A percentile compares a stretch with the other conserved stretches of the same genome.
phyloP scores from a whole-genome alignment of 2,113 vertebrate genomes.

The Tylochromis polylepis region DNA sequence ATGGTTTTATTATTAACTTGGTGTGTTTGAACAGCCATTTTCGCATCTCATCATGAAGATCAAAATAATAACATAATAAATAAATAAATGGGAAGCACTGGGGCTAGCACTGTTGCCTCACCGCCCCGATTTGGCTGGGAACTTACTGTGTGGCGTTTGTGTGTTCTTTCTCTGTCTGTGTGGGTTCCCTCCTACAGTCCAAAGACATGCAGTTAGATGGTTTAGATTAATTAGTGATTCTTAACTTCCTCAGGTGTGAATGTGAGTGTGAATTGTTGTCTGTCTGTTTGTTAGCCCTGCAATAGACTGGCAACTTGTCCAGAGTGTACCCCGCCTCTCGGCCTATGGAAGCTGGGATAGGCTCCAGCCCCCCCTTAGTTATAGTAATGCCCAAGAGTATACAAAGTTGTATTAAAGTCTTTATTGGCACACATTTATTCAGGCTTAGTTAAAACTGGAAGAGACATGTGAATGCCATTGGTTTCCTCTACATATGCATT shows the following conservation, averaged over 20 bases:
- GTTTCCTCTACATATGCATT: slow-evolving; percentile 20
- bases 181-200: background rate
- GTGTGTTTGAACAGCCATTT: background rate
- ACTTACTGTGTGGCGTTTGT: background rate
- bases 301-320: background rate
- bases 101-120: too few species aligned
- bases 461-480: background rate
- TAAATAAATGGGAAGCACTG: background rate
- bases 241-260: background rate
- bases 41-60: background rate
- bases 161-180: background rate
- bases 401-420: background rate
- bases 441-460: slow-evolving; percentile 7
- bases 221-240: background rate
- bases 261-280: background rate
- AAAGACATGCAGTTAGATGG: background rate
- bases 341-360: background rate
- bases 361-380: background rate
- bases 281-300: background rate
- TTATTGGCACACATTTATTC: background rate
- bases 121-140: background rate
- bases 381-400: background rate
- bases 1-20: background rate
- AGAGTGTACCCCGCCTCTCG: background rate
- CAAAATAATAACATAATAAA: background rate